Evolutionary conservation across 2,797 vertebrate species (phyloP).

Genomic region (Enteromius viviparus): DNA sequence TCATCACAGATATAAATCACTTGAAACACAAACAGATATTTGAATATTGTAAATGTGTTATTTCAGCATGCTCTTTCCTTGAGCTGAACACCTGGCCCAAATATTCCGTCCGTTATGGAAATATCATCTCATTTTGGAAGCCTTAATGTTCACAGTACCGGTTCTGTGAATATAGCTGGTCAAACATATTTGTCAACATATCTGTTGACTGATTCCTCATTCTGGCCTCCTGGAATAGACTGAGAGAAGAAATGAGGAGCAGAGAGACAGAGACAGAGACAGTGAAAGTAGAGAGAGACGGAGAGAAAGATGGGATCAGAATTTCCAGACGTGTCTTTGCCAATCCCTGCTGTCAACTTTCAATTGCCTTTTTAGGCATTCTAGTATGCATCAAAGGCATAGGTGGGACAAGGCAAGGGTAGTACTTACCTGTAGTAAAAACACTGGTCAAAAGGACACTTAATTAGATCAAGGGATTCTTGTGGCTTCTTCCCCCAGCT

Average conservation of each 20-base stretch:
- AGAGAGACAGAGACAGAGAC: constrained; percentile 15
- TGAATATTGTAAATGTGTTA: constrained; percentile 8
- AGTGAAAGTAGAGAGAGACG: constrained; percentile 27
- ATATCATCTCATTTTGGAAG: background rate
- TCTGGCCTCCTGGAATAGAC: background rate
- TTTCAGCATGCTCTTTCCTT: background rate
- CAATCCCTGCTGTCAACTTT: constrained; percentile 48
- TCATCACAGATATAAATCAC: background rate
- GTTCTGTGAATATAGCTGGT: background rate
- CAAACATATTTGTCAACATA: background rate
- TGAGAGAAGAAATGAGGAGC: constrained; percentile 27
- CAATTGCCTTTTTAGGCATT: constrained; percentile 61
- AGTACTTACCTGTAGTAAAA: constrained; percentile 60
- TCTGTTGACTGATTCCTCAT: background rate
- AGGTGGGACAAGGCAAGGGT: constrained; percentile 31
- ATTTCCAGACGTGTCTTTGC: constrained; percentile 35
- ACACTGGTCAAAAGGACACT: background rate
- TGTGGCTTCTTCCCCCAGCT: constrained; percentile 30
- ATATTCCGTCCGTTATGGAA: background rate
- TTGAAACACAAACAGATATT: background rate
- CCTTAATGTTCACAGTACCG: background rate
- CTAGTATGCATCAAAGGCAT: constrained; percentile 20
- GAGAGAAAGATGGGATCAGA: constrained; percentile 40
- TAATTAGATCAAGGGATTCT: constrained; percentile 25
- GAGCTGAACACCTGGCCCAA: background rate